A percentile compares a stretch with the other conserved stretches of the same genome.
These are phyloP conservation scores for Scaptomyza hsui DNA, from an alignment of 1,140 invertebrate genomes.

Conservation along the genomic window DNA sequence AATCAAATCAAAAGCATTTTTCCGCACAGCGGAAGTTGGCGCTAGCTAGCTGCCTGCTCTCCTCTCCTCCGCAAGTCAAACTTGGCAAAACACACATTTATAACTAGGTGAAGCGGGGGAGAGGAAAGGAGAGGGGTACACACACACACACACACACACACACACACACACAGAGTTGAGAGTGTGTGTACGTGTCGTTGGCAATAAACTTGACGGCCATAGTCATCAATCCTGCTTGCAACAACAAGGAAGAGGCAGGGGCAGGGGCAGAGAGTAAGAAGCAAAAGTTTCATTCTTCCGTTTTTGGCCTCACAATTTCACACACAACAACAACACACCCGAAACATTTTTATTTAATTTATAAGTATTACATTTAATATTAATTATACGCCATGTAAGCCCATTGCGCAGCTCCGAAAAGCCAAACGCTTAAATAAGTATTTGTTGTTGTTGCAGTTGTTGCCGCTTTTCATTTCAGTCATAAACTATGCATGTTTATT, in stretches of 20 bases:
- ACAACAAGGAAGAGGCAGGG: too few relatives aligned
- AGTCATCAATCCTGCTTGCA: constrained; percentile 73
- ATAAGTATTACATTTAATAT: constrained; percentile 82
- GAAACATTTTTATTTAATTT: constrained; percentile 73
- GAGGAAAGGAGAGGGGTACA: neutral
- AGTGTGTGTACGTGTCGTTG: constrained; percentile 51
- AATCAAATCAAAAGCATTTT: constrained; percentile 82
- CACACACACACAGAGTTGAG: constrained; percentile 20
- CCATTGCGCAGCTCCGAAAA: constrained; percentile 63
- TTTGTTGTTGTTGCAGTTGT: too few relatives aligned
- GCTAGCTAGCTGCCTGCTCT: constrained; percentile 43
- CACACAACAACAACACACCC: too few relatives aligned
- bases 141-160: constrained; percentile 34
- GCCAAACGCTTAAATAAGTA: constrained; percentile 62
- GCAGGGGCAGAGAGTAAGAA: constrained; percentile 49
- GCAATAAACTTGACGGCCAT: constrained; percentile 70
- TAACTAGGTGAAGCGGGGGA: constrained; percentile 39
- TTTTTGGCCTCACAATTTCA: too few relatives aligned
- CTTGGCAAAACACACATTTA: constrained; percentile 79
- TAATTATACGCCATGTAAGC: constrained; percentile 80
- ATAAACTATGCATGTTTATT: constrained; percentile 80
- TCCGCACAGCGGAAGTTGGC: constrained; percentile 76
- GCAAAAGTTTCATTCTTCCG: constrained; percentile 29
- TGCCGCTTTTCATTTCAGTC: constrained; percentile 78
- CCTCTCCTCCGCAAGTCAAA: constrained; percentile 52